A percentile compares a stretch with the other conserved stretches of the same genome.
Evolutionary conservation across 2,113 vertebrate species (phyloP).

Genomic region (Xenopus laevis): DNA sequence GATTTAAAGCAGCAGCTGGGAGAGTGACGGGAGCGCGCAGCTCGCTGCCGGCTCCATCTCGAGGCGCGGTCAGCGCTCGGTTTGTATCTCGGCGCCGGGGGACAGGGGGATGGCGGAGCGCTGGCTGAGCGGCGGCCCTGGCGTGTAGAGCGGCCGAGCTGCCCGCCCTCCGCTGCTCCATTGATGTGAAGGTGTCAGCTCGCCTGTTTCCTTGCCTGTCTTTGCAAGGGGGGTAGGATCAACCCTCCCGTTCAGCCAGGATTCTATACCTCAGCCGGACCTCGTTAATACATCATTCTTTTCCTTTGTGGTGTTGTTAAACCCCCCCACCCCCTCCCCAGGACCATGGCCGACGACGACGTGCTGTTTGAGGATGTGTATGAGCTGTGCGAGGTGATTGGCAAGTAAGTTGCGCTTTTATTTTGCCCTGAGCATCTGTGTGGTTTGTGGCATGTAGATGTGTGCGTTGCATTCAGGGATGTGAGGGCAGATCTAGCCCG

Average conservation of each 20-base stretch:
- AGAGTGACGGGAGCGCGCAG: constrained; percentile 12
- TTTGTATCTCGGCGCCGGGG: constrained; percentile 6
- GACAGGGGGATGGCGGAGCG: constrained; percentile 22
- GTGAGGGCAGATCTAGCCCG: not conserved
- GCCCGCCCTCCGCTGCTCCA: constrained; percentile 29
- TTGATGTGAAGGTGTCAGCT: constrained; percentile 24
- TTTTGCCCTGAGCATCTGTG: not conserved
- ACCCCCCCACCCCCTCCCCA: constrained; percentile 63
- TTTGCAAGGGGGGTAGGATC: not conserved
- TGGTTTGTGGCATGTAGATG: not conserved
- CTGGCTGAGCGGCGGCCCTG: constrained; percentile 32
- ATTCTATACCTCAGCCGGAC: constrained; percentile 22
- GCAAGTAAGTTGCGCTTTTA: constrained; percentile 81
- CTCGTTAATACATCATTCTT: not conserved
- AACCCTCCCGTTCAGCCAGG: not conserved
- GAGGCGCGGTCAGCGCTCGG: constrained; percentile 46
- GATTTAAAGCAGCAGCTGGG: constrained; percentile 4
- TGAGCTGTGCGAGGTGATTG: constrained; percentile 97
- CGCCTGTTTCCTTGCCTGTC: not conserved
- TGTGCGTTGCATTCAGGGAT: not conserved
- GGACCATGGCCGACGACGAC: constrained; percentile 98
- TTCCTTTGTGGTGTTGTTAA: constrained; percentile 61
- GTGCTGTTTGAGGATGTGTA: constrained; percentile 96
- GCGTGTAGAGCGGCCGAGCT: constrained; percentile 40
- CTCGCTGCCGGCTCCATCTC: constrained; percentile 17